Base-by-base conservation (phyloP, 2,113 vertebrate species). In the Sinocyclocheilus rhinocerous region DNA sequence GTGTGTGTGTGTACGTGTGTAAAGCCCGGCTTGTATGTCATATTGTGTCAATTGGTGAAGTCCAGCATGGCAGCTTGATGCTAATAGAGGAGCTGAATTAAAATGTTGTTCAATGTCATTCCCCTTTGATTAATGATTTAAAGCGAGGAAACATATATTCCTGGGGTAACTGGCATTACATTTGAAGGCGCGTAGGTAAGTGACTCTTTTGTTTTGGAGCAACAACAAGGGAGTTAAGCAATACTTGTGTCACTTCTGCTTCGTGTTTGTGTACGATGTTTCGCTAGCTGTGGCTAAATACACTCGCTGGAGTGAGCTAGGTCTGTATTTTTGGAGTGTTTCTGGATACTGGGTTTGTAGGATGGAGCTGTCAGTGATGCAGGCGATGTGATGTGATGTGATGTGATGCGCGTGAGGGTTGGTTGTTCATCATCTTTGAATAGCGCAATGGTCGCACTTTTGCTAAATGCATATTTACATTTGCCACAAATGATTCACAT, bases 121-220 rank as follows among this genome's bases (percentile, higher is more conserved):
- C 79, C 89, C 85, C 50, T 9, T 11, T 29, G 20, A 24, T 72
- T 55, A 42, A 85, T 79, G n/a, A 29, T 29, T 79, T 63, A 39
- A 85, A 80, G 48, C 50, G 48, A 91, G 92, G 89, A 89, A 75
- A 73, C 81, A 75, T 89, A 87, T 26, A 83, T 86, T 76, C 10
- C n/a, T 36, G 72, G 12, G 67, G 45, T 75, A 83, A 70, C 83
- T 87, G 88, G 86, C 88, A 83, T 90, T 83, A 63, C 52, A 70
- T 85, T 84, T 88, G 90, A 89, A 93, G 90, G 22, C 82, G 22
- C 82, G 69, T 39, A 73, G 91, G 95, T 95, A 94, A 96, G 95
- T 95, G 88, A 81, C 89, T 93, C 93, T 95, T 93, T 94, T 95
- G 93, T 94, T 94, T 93, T 94, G 89, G 22, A 78, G 88, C 90